Conservation (phyloP, 2,113 vertebrate genomes). For the Gobiocypris rarus region DNA sequence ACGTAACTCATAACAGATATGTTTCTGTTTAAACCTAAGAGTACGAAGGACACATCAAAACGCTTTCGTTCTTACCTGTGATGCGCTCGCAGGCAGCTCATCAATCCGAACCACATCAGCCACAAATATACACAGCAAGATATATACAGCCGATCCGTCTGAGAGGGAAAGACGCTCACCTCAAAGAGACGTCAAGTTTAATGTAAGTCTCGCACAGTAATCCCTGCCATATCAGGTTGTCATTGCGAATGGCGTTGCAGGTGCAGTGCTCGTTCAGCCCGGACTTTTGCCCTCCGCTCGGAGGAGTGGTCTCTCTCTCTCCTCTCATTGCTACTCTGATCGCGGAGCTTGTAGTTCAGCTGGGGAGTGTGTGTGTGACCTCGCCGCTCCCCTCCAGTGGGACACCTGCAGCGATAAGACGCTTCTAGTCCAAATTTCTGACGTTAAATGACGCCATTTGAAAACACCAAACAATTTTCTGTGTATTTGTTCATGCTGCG, state of each 20-base stretch:
- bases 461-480: neutral
- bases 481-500: neutral
- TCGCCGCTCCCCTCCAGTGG: constrained; percentile 17
- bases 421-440: constrained; percentile 2
- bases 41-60: neutral
- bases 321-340: constrained; percentile 33
- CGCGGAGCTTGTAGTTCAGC: constrained; percentile 36
- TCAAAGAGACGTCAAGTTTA: constrained; percentile 10
- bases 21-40: neutral
- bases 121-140: neutral
- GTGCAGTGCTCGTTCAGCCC: constrained; percentile 36
- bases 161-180: neutral
- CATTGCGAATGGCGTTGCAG: constrained; percentile 24
- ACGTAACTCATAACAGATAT: neutral
- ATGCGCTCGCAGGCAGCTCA: neutral
- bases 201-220: neutral
- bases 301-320: constrained; percentile 47
- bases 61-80: constrained; percentile 31
- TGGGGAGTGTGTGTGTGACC: constrained; percentile 2
- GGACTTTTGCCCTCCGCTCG: constrained; percentile 50
- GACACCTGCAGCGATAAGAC: constrained; percentile 35
- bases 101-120: constrained; percentile 15
- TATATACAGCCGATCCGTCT: neutral
- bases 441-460: neutral
- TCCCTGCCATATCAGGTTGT: constrained; percentile 6